Conservation (phyloP, 2,888 invertebrate species). For the Furcula furcula region DNA sequence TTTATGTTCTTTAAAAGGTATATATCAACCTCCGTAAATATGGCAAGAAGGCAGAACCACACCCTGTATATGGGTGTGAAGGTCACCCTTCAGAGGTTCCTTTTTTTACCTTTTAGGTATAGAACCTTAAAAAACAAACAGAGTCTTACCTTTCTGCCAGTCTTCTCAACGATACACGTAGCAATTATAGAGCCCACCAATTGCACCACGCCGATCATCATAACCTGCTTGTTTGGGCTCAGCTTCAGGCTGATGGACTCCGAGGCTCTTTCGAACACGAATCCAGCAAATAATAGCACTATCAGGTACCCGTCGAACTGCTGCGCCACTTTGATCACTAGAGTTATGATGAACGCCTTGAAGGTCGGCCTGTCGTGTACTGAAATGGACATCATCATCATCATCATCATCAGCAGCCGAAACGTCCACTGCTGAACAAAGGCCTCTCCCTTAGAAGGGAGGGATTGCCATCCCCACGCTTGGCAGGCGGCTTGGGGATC, state of each 20-base stretch:
- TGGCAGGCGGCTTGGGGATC: too few species aligned
- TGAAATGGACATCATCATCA: conserved; percentile 38
- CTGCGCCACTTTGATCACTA: conserved; percentile 69
- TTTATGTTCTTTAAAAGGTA: too few species aligned
- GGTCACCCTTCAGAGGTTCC: too few species aligned
- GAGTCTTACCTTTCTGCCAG: conserved; percentile 63
- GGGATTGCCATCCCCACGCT: too few species aligned
- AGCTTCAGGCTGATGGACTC: conserved; percentile 55
- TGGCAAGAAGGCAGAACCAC: too few species aligned
- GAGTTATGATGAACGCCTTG: conserved; percentile 69
- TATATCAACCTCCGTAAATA: too few species aligned
- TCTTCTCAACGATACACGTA: conserved; percentile 68
- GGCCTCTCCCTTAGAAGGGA: too few species aligned
- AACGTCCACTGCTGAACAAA: too few species aligned
- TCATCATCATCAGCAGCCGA: too few species aligned
- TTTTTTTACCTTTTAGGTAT: too few species aligned
- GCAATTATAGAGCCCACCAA: conserved; percentile 62
- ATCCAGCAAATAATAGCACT: conserved; percentile 69
- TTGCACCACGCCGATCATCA: conserved; percentile 67
- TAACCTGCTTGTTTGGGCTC: conserved; percentile 71
- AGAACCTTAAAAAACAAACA: too few species aligned
- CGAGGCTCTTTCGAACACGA: conserved; percentile 63
- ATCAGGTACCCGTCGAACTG: conserved; percentile 75
- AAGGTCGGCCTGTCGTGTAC: conserved; percentile 63
- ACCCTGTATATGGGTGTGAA: too few species aligned